phyloP scores from a whole-genome alignment of 92 coral and sea anemone species.

The Palythoa grandis region DNA sequence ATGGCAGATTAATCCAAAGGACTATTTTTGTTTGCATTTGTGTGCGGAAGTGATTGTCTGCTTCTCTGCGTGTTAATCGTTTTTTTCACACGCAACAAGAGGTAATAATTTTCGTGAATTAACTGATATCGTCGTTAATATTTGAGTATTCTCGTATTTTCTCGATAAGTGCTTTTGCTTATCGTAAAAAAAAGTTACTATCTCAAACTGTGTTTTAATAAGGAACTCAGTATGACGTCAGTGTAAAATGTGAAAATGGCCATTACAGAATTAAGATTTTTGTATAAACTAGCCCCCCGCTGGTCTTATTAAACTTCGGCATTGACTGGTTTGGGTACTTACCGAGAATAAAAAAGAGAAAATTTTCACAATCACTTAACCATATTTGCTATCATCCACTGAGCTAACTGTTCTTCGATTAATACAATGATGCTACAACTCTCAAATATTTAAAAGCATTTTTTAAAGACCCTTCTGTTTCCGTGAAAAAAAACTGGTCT shows the following conservation, averaged over 20 bases:
- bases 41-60: conserved; percentile 1
- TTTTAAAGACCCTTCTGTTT: background rate
- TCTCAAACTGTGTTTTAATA: conserved; percentile 28
- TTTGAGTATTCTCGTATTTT: background rate
- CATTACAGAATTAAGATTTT: conserved; percentile 18
- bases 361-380: background rate
- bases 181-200: background rate
- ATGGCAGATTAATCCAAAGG: conserved; percentile 7
- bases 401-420: background rate
- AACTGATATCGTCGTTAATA: background rate
- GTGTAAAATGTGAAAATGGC: background rate
- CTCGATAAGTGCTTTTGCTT: conserved; percentile 1
- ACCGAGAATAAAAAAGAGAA: background rate
- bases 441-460: background rate
- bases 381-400: background rate
- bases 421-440: background rate
- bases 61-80: background rate
- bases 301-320: background rate
- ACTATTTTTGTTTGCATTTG: background rate
- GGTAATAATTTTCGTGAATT: background rate
- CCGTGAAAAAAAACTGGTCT: background rate
- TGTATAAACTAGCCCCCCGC: background rate
- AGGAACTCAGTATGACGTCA: background rate
- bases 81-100: background rate
- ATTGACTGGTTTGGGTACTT: background rate